phyloP scores from a whole-genome alignment of 2,888 invertebrate species.

The Hecatera dysodea region DNA sequence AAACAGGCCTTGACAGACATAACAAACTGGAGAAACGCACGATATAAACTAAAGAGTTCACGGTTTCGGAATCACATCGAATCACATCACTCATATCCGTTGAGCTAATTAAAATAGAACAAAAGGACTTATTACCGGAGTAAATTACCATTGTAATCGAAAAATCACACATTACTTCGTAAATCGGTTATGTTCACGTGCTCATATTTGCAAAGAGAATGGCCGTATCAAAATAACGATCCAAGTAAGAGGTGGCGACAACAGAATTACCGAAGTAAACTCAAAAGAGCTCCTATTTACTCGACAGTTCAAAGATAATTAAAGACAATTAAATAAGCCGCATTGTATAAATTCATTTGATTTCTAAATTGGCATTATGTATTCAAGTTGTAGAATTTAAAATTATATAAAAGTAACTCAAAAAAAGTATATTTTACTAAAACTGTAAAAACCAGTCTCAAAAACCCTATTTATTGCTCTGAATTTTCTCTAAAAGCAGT shows the following conservation, averaged over 20 bases:
- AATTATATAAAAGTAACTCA: neutral
- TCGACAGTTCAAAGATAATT: neutral
- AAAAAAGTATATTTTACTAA: slow-evolving; percentile 10
- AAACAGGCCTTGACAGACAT: slow-evolving; percentile 16
- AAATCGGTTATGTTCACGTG: slow-evolving; percentile 43
- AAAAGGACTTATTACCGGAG: slow-evolving; percentile 59
- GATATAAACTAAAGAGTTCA: slow-evolving; percentile 45
- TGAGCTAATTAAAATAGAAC: slow-evolving; percentile 62
- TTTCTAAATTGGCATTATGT: neutral
- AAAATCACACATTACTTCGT: slow-evolving; percentile 48
- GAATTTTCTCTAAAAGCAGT: slow-evolving; percentile 94
- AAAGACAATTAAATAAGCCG: neutral
- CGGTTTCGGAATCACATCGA: slow-evolving; percentile 28
- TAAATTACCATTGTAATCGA: slow-evolving; percentile 65
- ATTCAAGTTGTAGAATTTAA: neutral
- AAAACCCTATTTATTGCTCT: slow-evolving; percentile 77
- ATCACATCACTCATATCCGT: slow-evolving; percentile 41
- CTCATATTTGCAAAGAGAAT: slow-evolving; percentile 22
- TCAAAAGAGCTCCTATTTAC: neutral
- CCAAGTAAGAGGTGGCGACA: slow-evolving; percentile 15
- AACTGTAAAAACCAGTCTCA: slow-evolving; percentile 6
- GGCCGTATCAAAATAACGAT: slow-evolving; percentile 41
- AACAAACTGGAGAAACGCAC: slow-evolving; percentile 29
- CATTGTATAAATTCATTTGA: slow-evolving; percentile 16
- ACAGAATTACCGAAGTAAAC: neutral